phyloP scores from a whole-genome alignment of 2,797 vertebrate species.

The Ceryle rudis region DNA sequence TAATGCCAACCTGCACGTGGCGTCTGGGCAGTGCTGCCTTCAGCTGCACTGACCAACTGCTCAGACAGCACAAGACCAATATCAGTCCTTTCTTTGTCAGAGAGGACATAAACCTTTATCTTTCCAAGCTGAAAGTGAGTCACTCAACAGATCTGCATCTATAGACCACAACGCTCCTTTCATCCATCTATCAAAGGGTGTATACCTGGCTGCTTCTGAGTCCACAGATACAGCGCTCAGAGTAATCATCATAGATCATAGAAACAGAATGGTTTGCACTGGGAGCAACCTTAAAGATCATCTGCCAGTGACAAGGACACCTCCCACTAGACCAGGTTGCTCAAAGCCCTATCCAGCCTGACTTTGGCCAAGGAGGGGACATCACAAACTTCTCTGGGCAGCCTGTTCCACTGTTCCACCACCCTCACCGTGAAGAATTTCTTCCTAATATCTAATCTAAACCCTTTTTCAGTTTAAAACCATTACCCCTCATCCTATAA shows the following conservation, averaged over 20 bases:
- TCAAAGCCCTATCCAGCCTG: not conserved
- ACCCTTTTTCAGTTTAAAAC: not conserved
- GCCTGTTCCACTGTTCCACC: not conserved
- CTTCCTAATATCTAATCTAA: not conserved
- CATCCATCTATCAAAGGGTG: not conserved
- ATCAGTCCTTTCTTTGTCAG: not conserved
- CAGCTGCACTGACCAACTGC: fast-evolving
- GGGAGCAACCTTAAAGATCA: not conserved
- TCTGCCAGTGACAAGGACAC: not conserved
- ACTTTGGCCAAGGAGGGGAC: not conserved
- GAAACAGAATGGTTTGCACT: too few relatives aligned
- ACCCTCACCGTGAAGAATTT: not conserved
- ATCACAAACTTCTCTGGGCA: not conserved
- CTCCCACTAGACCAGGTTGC: not conserved
- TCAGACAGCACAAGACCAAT: not conserved
- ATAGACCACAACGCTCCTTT: not conserved
- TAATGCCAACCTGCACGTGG: not conserved
- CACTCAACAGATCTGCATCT: not conserved
- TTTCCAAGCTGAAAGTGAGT: not conserved
- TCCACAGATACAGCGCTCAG: not conserved
- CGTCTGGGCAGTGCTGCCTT: fast-evolving
- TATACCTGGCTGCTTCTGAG: not conserved
- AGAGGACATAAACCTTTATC: not conserved
- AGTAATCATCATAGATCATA: not conserved
- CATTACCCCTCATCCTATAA: too few relatives aligned